phyloP scores from a whole-genome alignment of 1,140 invertebrate genomes.

The Macrobrachium nipponense region DNA sequence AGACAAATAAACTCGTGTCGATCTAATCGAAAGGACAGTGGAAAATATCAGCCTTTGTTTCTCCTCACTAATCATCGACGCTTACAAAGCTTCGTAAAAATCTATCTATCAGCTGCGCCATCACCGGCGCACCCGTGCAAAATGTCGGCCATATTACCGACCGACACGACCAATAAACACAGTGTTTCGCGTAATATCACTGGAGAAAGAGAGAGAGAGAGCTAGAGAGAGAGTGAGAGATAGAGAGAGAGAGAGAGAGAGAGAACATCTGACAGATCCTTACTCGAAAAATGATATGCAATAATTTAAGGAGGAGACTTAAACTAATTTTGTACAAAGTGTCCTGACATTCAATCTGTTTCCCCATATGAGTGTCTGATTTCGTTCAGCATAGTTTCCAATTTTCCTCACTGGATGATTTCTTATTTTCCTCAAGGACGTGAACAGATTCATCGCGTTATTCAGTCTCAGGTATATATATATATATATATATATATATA shows the following conservation, averaged over 20 bases:
- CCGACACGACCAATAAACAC: conserved; percentile 18
- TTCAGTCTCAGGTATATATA: not conserved
- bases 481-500: too few relatives aligned
- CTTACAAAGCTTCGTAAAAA: too few relatives aligned
- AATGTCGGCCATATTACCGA: not conserved
- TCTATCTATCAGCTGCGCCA: not conserved
- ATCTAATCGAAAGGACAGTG: too few relatives aligned
- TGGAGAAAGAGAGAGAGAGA: not conserved
- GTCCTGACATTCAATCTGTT: conserved; percentile 48
- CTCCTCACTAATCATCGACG: too few relatives aligned
- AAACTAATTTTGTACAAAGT: conserved; percentile 60
- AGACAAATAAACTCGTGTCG: too few relatives aligned
- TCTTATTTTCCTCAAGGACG: too few relatives aligned
- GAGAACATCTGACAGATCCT: not conserved
- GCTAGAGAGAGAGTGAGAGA: too few relatives aligned
- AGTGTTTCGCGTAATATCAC: conserved; percentile 58
- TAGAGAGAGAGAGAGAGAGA: not conserved
- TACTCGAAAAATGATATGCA: conserved; percentile 20
- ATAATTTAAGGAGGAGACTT: conserved; percentile 47
- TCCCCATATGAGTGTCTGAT: conserved; percentile 17
- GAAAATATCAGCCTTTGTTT: too few relatives aligned
- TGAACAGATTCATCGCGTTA: not conserved
- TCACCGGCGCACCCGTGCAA: not conserved
- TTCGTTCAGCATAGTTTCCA: too few relatives aligned
- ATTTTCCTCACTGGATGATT: too few relatives aligned